Evolutionary conservation across 2,888 invertebrate genomes (phyloP).

Genomic region (Trissolcus japonicus): DNA sequence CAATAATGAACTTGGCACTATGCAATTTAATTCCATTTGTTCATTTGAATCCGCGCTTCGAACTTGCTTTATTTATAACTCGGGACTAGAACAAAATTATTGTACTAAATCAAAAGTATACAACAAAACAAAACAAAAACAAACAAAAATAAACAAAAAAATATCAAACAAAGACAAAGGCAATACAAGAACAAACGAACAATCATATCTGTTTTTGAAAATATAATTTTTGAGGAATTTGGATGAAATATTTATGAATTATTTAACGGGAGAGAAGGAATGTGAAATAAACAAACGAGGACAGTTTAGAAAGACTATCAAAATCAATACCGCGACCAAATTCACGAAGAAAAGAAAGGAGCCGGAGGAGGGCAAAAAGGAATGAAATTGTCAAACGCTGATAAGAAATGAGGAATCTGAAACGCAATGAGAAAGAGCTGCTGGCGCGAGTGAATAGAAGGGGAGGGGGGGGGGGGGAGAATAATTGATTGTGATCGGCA

Average conservation of each 20-base stretch:
- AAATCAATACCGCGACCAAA: slow-evolving; percentile 16
- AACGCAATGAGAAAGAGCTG: slow-evolving; percentile 1
- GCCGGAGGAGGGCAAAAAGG: background rate
- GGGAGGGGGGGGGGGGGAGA: slow-evolving; percentile 16
- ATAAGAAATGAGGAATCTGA: slow-evolving; percentile 38
- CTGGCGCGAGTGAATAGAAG: background rate
- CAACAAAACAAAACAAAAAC: too few relatives aligned
- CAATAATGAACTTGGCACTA: slow-evolving; percentile 53
- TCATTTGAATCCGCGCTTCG: slow-evolving; percentile 29
- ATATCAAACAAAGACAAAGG: too few relatives aligned
- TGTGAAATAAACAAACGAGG: background rate
- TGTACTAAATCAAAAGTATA: too few relatives aligned
- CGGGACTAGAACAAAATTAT: background rate
- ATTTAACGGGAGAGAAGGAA: too few relatives aligned
- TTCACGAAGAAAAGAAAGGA: slow-evolving; percentile 2
- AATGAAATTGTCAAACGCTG: slow-evolving; percentile 27
- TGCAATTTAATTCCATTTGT: slow-evolving; percentile 47
- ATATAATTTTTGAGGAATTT: too few relatives aligned
- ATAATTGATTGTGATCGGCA: slow-evolving; percentile 48
- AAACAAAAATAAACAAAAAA: too few relatives aligned
- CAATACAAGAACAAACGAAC: too few relatives aligned
- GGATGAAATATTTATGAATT: too few relatives aligned
- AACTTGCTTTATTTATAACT: slow-evolving; percentile 33
- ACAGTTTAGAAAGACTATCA: slow-evolving; percentile 11
- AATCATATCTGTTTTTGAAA: too few relatives aligned